Conservation (phyloP, 2,797 vertebrate genomes). For the Muraenolepis orangiensis region DNA sequence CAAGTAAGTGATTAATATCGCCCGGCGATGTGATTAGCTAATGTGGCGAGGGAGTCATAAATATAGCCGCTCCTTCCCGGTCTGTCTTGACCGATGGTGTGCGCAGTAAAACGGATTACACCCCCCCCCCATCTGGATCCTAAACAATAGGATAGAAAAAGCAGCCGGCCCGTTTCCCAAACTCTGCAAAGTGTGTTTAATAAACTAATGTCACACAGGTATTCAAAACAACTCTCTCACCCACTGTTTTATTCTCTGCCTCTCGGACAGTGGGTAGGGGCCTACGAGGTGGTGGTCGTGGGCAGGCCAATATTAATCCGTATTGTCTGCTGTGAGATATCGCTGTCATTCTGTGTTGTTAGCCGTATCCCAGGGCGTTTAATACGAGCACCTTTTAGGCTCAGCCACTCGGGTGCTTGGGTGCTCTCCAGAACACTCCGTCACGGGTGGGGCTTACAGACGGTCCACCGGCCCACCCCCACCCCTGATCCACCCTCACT, state of each 20-base stretch:
- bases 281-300: constrained; percentile 41
- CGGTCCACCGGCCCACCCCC: constrained; percentile 19
- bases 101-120: constrained; percentile 51
- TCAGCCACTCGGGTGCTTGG: constrained; percentile 38
- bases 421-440: constrained; percentile 41
- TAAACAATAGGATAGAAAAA: constrained; percentile 53
- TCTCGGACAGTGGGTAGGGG: constrained; percentile 25
- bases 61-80: constrained; percentile 36
- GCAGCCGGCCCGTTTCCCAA: constrained; percentile 37
- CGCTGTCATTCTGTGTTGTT: constrained; percentile 59
- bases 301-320: constrained; percentile 44
- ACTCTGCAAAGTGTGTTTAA: constrained; percentile 44
- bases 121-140: constrained; percentile 31
- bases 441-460: constrained; percentile 49
- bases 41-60: constrained; percentile 47
- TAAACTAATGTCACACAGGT: constrained; percentile 48
- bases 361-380: constrained; percentile 52
- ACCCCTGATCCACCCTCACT: background rate
- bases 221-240: constrained; percentile 39
- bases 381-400: constrained; percentile 46
- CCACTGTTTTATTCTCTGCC: constrained; percentile 27
- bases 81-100: constrained; percentile 30
- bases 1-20: constrained; percentile 63
- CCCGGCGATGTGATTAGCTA: constrained; percentile 56
- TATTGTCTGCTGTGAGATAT: constrained; percentile 43